Evolutionary conservation across 2,888 invertebrate genomes (phyloP).

Genomic region (Seira musarum): DNA sequence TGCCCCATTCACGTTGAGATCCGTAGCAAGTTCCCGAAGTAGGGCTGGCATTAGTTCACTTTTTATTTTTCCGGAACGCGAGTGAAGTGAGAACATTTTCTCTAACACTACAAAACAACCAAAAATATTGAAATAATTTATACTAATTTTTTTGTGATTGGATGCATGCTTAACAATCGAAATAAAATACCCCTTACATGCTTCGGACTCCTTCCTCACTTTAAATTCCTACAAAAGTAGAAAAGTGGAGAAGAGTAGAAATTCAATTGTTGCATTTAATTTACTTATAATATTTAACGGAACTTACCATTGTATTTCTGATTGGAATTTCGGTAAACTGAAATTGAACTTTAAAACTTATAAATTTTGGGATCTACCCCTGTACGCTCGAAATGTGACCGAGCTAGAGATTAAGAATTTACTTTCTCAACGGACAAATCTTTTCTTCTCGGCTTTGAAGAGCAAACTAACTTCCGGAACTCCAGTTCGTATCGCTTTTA

Average conservation of each 20-base stretch:
- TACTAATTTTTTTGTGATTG: constrained; percentile 9
- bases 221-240: constrained; percentile 52
- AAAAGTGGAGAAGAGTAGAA: not conserved
- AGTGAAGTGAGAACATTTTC: constrained; percentile 58
- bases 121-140: not conserved
- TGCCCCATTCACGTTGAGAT: constrained; percentile 43
- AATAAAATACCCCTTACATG: too few species aligned
- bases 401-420: too few species aligned
- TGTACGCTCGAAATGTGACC: too few species aligned
- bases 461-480: constrained; percentile 52
- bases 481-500: constrained; percentile 43
- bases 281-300: too few species aligned
- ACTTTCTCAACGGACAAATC: not conserved
- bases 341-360: not conserved
- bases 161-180: too few species aligned
- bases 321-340: not conserved
- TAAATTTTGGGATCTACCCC: too few species aligned
- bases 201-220: constrained; percentile 58
- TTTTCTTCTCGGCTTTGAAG: constrained; percentile 21
- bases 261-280: not conserved
- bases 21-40: constrained; percentile 46
- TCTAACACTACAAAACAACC: constrained; percentile 48
- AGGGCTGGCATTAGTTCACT: constrained; percentile 58
- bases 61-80: constrained; percentile 53
- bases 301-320: not conserved